phyloP scores from a whole-genome alignment of 2,113 vertebrate genomes.

The Xyrauchen texanus region DNA sequence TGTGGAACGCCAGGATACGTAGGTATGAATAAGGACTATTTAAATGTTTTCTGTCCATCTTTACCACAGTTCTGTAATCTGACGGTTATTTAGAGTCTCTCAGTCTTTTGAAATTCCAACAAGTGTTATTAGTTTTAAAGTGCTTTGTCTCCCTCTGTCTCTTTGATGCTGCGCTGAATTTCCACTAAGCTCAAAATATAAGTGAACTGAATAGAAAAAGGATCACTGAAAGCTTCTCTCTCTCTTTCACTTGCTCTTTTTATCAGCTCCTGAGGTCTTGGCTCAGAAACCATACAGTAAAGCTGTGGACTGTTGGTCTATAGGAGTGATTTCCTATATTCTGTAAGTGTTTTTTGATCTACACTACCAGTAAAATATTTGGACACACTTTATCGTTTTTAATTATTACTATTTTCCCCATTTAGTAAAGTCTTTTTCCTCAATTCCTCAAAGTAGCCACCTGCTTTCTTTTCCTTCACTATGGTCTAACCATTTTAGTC shows the following conservation, averaged over 20 bases:
- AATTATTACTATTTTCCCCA: too few species aligned
- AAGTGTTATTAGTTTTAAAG: too few species aligned
- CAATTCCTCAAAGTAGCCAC: too few species aligned
- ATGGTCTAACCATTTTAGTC: too few species aligned
- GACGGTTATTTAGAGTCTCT: too few species aligned
- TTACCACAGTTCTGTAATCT: too few species aligned
- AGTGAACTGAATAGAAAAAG: slow-evolving; percentile 51
- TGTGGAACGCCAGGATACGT: slow-evolving; percentile 86
- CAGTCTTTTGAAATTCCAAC: too few species aligned
- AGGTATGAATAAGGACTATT: slow-evolving; percentile 68
- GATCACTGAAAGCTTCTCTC: slow-evolving; percentile 15
- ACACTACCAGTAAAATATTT: neutral
- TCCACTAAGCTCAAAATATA: slow-evolving; percentile 48
- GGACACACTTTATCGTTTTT: too few species aligned
- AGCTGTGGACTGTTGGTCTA: slow-evolving; percentile 98
- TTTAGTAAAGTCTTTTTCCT: too few species aligned
- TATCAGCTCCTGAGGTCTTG: slow-evolving; percentile 90
- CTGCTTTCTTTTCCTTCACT: too few species aligned
- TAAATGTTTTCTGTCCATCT: neutral
- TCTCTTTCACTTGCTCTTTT: slow-evolving; percentile 1
- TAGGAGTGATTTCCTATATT: slow-evolving; percentile 96
- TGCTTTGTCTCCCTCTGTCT: slow-evolving; percentile 31
- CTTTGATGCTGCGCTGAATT: slow-evolving; percentile 50
- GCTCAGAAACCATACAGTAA: slow-evolving; percentile 98
- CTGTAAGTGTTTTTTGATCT: slow-evolving; percentile 78